These are phyloP conservation scores for Pangasianodon hypophthalmus DNA, from an alignment of 2,113 vertebrate species.

Conservation along the genomic window DNA sequence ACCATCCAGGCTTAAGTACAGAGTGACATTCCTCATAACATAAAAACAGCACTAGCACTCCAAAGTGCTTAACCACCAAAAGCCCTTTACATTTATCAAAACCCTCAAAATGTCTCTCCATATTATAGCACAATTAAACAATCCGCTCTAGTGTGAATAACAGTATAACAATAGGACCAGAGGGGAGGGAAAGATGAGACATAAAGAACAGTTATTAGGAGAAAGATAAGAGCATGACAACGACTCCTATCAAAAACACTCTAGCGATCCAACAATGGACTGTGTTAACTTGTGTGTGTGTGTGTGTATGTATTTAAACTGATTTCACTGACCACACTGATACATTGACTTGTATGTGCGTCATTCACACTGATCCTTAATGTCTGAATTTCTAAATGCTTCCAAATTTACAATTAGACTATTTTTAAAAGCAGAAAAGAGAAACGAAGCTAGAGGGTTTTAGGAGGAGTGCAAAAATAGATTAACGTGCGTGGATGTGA, in stretches of 20 bases:
- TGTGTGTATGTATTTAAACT: too few relatives aligned
- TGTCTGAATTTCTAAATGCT: background rate
- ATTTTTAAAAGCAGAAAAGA: constrained; percentile 3
- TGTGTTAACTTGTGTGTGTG: background rate
- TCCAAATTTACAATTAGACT: background rate
- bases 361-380: background rate
- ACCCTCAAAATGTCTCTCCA: background rate
- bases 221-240: background rate
- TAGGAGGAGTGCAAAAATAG: constrained; percentile 39
- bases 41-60: background rate
- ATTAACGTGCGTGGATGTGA: constrained; percentile 24
- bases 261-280: background rate
- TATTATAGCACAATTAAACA: background rate
- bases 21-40: background rate
- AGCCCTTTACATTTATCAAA: background rate
- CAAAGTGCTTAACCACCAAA: background rate
- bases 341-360: too few relatives aligned
- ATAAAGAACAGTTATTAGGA: background rate
- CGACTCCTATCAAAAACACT: background rate
- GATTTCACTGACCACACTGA: too few relatives aligned
- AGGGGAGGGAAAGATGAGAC: background rate
- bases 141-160: background rate
- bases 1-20: background rate
- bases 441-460: background rate
- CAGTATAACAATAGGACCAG: background rate